Evolutionary conservation across 2,888 invertebrate genomes (phyloP).

Genomic region (Agapostemon virescens): DNA sequence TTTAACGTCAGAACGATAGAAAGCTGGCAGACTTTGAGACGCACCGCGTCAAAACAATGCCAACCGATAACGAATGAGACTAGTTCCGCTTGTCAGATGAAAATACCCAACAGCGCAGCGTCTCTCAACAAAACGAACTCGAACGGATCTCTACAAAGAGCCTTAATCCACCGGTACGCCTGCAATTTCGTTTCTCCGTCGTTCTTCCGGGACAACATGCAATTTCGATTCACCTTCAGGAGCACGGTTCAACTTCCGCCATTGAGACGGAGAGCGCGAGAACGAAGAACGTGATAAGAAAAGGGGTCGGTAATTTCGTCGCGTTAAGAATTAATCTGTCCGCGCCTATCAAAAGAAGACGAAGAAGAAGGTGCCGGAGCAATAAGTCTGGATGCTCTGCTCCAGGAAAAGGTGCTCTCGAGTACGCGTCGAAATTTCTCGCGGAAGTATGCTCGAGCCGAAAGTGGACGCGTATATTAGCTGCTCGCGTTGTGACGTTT

Average conservation of each 20-base stretch:
- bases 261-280: background rate
- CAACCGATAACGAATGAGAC: too few relatives aligned
- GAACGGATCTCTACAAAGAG: background rate
- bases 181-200: background rate
- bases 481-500: background rate
- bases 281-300: background rate
- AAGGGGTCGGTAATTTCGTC: background rate
- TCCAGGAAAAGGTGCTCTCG: background rate
- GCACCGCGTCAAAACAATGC: too few relatives aligned
- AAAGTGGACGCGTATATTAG: constrained; percentile 13
- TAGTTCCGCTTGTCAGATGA: too few relatives aligned
- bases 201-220: background rate
- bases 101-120: too few relatives aligned
- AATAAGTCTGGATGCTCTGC: background rate
- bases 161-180: background rate
- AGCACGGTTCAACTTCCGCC: background rate
- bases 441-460: background rate
- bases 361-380: background rate
- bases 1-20: too few relatives aligned
- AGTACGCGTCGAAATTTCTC: background rate
- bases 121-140: background rate
- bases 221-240: background rate
- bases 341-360: background rate
- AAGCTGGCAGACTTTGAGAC: too few relatives aligned
- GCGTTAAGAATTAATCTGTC: constrained; percentile 11